These are phyloP conservation scores for Dryas iulia DNA, from an alignment of 1,140 invertebrate genomes.

Conservation along the genomic window DNA sequence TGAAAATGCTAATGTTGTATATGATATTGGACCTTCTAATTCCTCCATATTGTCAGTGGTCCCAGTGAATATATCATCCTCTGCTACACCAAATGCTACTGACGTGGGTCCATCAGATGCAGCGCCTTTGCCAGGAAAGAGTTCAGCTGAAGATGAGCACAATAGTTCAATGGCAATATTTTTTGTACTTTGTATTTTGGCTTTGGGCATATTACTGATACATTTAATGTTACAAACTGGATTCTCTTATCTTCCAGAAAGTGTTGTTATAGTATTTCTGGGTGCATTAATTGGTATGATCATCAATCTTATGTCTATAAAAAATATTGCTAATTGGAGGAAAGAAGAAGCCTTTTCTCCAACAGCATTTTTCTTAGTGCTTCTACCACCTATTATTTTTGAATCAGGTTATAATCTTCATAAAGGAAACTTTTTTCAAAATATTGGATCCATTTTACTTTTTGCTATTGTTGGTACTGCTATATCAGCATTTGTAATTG, in stretches of 20 bases:
- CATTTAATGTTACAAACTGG: slow-evolving; percentile 97
- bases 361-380: slow-evolving; percentile 97
- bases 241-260: slow-evolving; percentile 98
- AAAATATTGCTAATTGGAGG: slow-evolving; percentile 95
- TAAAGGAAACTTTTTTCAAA: slow-evolving; percentile 99
- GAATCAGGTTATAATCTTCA: slow-evolving; percentile 99
- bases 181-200: slow-evolving; percentile 96
- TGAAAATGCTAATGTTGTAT: slow-evolving; percentile 49
- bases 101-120: slow-evolving; percentile 83
- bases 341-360: slow-evolving; percentile 98
- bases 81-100: slow-evolving; percentile 62
- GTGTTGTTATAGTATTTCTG: slow-evolving; percentile 97
- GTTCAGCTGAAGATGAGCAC: slow-evolving; percentile 95
- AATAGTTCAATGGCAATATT: slow-evolving; percentile 98
- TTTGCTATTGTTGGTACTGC: slow-evolving; percentile 98
- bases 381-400: slow-evolving; percentile 99
- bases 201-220: slow-evolving; percentile 95
- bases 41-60: slow-evolving; percentile 50
- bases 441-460: slow-evolving; percentile 95
- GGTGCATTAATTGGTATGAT: slow-evolving; percentile 95
- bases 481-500: slow-evolving; percentile 96
- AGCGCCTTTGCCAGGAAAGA: slow-evolving; percentile 89
- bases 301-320: slow-evolving; percentile 93
- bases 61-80: slow-evolving; percentile 57
- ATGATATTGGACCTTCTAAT: slow-evolving; percentile 58